Conservation (phyloP, 2,888 invertebrate species). For the Mellilla xanthometata region DNA sequence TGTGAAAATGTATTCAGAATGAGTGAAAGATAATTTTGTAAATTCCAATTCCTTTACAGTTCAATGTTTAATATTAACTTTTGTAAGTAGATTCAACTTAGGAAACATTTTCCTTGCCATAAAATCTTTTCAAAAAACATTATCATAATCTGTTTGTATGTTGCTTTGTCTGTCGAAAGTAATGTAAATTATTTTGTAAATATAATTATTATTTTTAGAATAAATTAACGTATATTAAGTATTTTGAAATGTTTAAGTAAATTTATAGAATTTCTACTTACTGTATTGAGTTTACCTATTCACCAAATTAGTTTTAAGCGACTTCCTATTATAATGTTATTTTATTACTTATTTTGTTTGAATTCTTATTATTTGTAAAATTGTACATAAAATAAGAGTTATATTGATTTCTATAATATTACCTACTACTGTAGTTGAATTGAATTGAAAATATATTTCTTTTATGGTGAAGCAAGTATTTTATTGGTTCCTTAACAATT, state of each 20-base stretch:
- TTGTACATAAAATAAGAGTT: slow-evolving; percentile 56
- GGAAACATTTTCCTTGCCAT: too few relatives aligned
- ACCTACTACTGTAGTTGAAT: slow-evolving; percentile 64
- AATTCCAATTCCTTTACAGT: too few relatives aligned
- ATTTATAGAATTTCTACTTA: slow-evolving; percentile 37
- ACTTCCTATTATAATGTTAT: too few relatives aligned
- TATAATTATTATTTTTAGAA: slow-evolving; percentile 29
- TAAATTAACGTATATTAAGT: slow-evolving; percentile 14
- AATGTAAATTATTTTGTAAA: slow-evolving; percentile 58
- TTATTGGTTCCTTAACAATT: background rate
- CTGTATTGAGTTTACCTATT: slow-evolving; percentile 45
- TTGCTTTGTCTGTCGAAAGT: background rate
- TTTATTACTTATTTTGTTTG: slow-evolving; percentile 51
- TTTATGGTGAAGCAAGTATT: slow-evolving; percentile 49
- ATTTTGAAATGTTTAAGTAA: slow-evolving; percentile 36
- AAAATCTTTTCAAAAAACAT: too few relatives aligned
- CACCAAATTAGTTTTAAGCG: slow-evolving; percentile 49
- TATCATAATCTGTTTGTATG: too few relatives aligned
- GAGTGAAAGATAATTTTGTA: too few relatives aligned
- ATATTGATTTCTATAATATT: slow-evolving; percentile 55
- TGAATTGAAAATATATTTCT: slow-evolving; percentile 63
- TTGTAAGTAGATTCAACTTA: too few relatives aligned
- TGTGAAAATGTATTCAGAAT: too few relatives aligned
- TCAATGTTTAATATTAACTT: too few relatives aligned
- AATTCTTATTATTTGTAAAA: slow-evolving; percentile 42